Conservation (phyloP, 2,113 vertebrate genomes). For the Propithecus coquereli region DNA sequence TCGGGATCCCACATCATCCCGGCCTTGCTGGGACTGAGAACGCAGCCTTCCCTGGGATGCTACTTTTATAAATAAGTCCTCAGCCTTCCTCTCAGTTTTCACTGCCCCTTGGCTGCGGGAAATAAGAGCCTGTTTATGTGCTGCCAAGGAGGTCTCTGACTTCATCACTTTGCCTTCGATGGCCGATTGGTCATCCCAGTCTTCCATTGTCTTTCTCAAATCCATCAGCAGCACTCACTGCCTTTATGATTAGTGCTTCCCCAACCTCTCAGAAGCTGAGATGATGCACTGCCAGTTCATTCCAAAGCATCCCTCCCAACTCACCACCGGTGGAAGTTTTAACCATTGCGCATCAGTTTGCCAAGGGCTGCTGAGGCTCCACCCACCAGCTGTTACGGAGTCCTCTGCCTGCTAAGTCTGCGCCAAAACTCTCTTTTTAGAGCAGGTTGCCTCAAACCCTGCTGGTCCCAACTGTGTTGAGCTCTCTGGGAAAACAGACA, state of each 20-base stretch:
- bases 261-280: background rate
- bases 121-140: background rate
- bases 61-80: background rate
- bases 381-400: background rate
- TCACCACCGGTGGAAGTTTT: background rate
- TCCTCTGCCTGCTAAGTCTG: background rate
- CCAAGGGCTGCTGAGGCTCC: background rate
- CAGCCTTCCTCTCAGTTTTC: background rate
- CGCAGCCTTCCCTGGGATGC: background rate
- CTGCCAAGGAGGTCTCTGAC: background rate
- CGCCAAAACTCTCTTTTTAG: background rate
- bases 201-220: background rate
- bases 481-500: background rate
- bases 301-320: background rate
- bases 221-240: background rate
- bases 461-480: background rate
- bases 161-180: background rate
- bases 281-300: background rate
- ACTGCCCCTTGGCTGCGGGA: background rate
- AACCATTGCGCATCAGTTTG: background rate
- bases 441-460: background rate
- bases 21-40: background rate
- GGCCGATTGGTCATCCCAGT: background rate
- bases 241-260: background rate
- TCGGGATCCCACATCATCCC: background rate